A percentile compares a stretch with the other conserved stretches of the same genome.
These are phyloP conservation scores for Cossypha heuglini DNA, from an alignment of 2,797 vertebrate genomes.

Conservation along the genomic window DNA sequence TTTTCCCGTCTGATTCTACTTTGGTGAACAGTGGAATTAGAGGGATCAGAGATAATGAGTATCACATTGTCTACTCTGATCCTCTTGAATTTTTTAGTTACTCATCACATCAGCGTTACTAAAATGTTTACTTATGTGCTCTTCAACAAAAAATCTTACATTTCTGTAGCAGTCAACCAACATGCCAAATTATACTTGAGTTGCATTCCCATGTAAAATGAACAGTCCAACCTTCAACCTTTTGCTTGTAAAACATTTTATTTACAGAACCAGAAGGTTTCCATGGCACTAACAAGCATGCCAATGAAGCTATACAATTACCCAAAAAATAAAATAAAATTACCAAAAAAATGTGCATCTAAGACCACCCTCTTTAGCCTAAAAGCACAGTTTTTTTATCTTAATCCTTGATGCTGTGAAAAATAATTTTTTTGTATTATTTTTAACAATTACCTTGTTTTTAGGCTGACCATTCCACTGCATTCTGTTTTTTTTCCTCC, in stretches of 20 bases:
- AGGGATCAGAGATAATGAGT: neutral
- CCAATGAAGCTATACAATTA: neutral
- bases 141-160: neutral
- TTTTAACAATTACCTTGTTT: neutral
- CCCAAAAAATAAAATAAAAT: neutral
- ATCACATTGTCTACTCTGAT: neutral
- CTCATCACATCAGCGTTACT: neutral
- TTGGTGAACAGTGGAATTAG: neutral
- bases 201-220: neutral
- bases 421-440: neutral
- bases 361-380: neutral
- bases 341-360: fast-evolving
- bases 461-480: neutral
- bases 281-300: neutral
- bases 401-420: neutral
- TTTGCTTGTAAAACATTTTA: neutral
- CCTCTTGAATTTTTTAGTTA: neutral
- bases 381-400: neutral
- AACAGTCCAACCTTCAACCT: neutral
- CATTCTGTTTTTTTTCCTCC: neutral
- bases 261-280: neutral
- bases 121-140: neutral
- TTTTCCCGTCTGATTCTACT: neutral
- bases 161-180: neutral
- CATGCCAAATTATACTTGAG: neutral